These are phyloP conservation scores for Tangara arthus DNA, from an alignment of 2,797 vertebrate genomes.

Conservation along the genomic window DNA sequence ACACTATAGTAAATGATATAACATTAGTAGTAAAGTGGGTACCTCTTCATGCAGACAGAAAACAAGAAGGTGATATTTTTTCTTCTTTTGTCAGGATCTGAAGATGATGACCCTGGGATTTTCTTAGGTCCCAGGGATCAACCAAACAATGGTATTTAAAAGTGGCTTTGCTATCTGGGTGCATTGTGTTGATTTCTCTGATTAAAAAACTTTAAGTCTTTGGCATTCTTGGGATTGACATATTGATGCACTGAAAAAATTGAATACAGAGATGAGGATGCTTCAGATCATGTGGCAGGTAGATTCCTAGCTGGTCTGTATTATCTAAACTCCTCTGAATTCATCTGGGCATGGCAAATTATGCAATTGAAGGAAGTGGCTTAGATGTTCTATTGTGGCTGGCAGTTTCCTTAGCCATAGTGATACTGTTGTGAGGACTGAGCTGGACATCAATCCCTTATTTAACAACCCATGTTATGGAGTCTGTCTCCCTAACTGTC, in stretches of 20 bases:
- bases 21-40: not conserved
- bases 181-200: constrained; percentile 5
- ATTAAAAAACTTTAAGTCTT: constrained; percentile 27
- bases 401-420: not conserved
- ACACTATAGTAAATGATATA: not conserved
- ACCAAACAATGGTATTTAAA: constrained; percentile 73
- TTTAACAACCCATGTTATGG: accelerated
- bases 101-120: constrained; percentile 78
- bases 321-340: not conserved
- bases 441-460: not conserved
- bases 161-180: constrained; percentile 10
- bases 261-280: not conserved
- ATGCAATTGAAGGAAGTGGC: not conserved
- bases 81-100: constrained; percentile 78
- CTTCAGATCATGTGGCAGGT: not conserved
- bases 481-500: not conserved
- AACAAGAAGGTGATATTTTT: constrained; percentile 31
- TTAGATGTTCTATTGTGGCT: not conserved
- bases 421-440: not conserved
- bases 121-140: constrained; percentile 77
- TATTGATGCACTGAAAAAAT: constrained; percentile 10
- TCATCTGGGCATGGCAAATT: not conserved
- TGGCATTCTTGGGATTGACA: constrained; percentile 72
- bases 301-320: not conserved
- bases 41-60: not conserved